phyloP scores from a whole-genome alignment of 2,888 invertebrate genomes.

The Heliconius ismenius region DNA sequence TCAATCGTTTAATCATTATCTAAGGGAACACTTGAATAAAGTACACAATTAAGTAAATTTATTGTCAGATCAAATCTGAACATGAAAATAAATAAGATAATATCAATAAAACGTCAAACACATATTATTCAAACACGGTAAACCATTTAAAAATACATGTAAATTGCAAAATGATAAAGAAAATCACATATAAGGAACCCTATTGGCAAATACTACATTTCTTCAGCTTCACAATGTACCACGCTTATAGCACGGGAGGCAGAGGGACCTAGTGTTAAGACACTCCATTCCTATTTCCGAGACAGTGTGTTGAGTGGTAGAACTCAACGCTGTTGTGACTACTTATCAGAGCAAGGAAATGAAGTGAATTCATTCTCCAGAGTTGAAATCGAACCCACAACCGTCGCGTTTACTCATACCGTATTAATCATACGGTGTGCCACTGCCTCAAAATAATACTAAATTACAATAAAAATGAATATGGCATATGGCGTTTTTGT shows the following conservation, averaged over 20 bases:
- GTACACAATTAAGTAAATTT: conserved; percentile 39
- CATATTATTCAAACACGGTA: neutral
- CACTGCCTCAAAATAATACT: conserved; percentile 19
- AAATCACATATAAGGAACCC: conserved; percentile 52
- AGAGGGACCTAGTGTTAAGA: too few species aligned
- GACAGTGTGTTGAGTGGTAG: too few species aligned
- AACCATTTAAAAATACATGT: conserved; percentile 3
- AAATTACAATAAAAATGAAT: conserved; percentile 28
- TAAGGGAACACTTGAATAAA: conserved; percentile 21
- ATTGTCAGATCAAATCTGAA: conserved; percentile 64
- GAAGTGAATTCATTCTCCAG: neutral
- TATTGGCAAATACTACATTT: conserved; percentile 23
- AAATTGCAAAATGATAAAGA: conserved; percentile 4
- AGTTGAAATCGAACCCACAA: neutral
- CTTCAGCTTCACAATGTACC: too few species aligned
- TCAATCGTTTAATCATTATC: conserved; percentile 30
- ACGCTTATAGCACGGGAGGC: too few species aligned
- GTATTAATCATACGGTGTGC: neutral
- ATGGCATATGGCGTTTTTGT: conserved; percentile 28
- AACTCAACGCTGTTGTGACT: too few species aligned
- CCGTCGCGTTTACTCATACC: too few species aligned
- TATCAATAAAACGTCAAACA: conserved; percentile 23
- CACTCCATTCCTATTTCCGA: neutral
- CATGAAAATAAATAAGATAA: conserved; percentile 32
- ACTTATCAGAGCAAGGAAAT: too few species aligned